A percentile compares a stretch with the other conserved stretches of the same genome.
Conservation (phyloP, 1,140 invertebrate species). For the Ceratina calcarata region DNA sequence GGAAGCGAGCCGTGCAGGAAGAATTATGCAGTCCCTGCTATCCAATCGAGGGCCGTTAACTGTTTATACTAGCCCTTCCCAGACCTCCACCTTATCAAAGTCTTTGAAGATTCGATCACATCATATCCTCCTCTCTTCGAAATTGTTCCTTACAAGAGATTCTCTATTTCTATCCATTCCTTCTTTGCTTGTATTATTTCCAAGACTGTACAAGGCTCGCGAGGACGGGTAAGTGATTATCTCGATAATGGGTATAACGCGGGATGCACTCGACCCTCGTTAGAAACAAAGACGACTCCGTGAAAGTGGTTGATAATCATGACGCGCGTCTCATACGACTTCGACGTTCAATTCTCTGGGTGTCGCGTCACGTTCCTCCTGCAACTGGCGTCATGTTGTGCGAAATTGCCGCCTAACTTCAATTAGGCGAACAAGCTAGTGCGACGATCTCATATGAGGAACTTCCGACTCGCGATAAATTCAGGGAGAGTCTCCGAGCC, state of each 20-base stretch:
- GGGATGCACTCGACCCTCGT: neutral
- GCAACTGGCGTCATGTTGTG: conserved; percentile 16
- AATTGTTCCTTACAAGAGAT: too few relatives aligned
- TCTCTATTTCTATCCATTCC: neutral
- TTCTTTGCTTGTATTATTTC: neutral
- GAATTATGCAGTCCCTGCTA: too few relatives aligned
- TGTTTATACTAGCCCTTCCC: too few relatives aligned
- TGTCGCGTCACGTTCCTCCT: conserved; percentile 1
- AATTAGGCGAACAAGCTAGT: conserved; percentile 13
- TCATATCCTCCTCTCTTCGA: too few relatives aligned
- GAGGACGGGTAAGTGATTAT: neutral
- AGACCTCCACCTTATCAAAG: too few relatives aligned
- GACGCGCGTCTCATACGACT: conserved; percentile 14
- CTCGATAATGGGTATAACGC: neutral
- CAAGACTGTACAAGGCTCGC: neutral
- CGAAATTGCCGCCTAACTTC: conserved; percentile 20
- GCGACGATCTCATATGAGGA: neutral
- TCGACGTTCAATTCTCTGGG: conserved; percentile 26
- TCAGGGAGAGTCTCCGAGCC: neutral
- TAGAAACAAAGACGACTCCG: conserved; percentile 14
- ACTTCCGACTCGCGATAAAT: neutral
- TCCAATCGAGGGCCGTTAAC: too few relatives aligned
- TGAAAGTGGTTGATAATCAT: conserved; percentile 23
- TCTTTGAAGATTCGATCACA: too few relatives aligned
- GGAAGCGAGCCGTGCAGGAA: too few relatives aligned